These are phyloP conservation scores for Anhinga anhinga DNA, from an alignment of 2,113 vertebrate species.

Conservation along the genomic window DNA sequence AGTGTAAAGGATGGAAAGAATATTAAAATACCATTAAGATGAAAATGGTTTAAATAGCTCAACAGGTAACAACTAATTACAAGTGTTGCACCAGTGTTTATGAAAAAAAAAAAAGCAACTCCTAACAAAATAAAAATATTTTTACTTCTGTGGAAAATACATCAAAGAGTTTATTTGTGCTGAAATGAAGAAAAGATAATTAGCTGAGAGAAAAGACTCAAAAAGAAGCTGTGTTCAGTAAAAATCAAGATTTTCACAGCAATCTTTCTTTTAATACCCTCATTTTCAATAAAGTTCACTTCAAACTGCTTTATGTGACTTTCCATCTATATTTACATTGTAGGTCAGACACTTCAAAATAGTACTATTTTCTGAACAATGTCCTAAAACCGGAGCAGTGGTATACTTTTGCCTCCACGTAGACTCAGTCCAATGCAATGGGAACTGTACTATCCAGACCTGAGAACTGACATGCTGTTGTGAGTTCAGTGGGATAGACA, in stretches of 20 bases:
- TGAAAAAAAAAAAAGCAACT: not conserved
- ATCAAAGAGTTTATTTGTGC: not conserved
- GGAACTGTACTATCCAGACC: not conserved
- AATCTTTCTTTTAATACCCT: not conserved
- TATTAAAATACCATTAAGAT: not conserved
- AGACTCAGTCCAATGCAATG: fast-evolving
- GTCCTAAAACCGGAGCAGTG: not conserved
- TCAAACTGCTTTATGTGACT: not conserved
- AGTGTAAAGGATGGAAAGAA: not conserved
- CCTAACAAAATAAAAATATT: not conserved
- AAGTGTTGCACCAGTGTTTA: not conserved
- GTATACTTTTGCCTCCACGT: not conserved
- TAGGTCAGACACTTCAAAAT: not conserved
- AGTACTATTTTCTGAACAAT: not conserved
- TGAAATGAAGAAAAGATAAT: not conserved
- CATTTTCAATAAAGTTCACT: not conserved
- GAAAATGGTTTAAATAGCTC: not conserved
- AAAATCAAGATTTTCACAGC: not conserved
- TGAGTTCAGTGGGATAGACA: not conserved
- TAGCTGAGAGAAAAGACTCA: not conserved
- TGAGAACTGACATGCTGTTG: not conserved
- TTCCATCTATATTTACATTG: not conserved
- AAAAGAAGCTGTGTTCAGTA: not conserved
- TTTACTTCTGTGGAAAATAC: not conserved
- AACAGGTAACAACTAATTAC: not conserved